Conservation (phyloP, 2,113 vertebrate genomes). For the Hemiscyllium ocellatum region DNA sequence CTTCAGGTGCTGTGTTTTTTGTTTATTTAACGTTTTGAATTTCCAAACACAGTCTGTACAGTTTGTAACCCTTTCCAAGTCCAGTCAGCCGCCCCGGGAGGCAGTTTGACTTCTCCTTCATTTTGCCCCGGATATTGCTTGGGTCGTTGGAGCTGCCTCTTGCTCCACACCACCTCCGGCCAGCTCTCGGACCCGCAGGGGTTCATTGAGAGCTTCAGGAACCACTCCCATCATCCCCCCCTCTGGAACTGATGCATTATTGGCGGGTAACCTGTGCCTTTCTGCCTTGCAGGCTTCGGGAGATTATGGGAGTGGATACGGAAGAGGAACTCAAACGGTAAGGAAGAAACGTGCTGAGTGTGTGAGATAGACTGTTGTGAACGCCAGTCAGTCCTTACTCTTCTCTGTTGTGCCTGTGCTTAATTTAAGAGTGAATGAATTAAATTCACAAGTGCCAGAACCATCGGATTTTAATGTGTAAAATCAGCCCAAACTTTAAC, state of each 20-base stretch:
- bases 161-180: neutral
- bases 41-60: no score
- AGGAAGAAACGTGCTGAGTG: neutral
- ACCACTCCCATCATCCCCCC: neutral
- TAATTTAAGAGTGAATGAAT: neutral
- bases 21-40: neutral
- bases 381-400: neutral
- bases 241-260: neutral
- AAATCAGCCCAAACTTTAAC: neutral
- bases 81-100: neutral
- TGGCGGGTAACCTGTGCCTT: neutral
- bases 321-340: slow-evolving; percentile 44
- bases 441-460: neutral
- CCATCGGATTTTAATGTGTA: no score
- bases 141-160: neutral
- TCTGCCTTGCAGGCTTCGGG: slow-evolving; percentile 62
- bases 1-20: neutral
- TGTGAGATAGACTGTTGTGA: neutral
- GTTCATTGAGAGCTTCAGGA: neutral
- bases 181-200: neutral
- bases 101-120: no score
- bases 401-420: neutral
- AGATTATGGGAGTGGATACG: slow-evolving; percentile 71
- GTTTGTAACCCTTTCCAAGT: neutral
- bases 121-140: neutral